Evolutionary conservation across 1,140 invertebrate species (phyloP).

Genomic region (Brachionus sp.): DNA sequence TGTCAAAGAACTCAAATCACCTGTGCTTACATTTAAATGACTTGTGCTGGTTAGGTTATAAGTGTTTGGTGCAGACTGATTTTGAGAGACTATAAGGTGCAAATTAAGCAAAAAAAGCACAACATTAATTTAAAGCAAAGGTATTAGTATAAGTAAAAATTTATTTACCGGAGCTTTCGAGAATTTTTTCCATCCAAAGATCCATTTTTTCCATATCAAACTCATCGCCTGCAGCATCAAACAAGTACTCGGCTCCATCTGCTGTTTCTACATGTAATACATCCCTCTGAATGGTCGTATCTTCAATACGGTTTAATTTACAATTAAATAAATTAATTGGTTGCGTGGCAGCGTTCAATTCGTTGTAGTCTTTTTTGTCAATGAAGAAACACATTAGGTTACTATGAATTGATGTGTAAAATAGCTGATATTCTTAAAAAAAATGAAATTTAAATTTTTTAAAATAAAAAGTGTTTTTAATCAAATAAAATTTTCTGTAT

Average conservation of each 20-base stretch:
- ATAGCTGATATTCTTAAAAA: constrained; percentile 1
- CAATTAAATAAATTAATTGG: constrained; percentile 35
- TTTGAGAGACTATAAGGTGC: constrained; percentile 6
- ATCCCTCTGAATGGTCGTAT: constrained; percentile 29
- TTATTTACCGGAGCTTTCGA: constrained; percentile 8
- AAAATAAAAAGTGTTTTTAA: not conserved
- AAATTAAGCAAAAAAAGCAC: not conserved
- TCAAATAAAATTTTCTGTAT: not conserved
- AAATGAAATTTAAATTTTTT: not conserved
- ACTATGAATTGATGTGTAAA: constrained; percentile 26
- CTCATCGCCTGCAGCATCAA: constrained; percentile 32
- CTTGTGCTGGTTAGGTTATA: not conserved
- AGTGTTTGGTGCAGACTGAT: not conserved
- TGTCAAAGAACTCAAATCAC: constrained; percentile 24
- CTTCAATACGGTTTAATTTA: constrained; percentile 14
- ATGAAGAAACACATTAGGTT: constrained; percentile 43
- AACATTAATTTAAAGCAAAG: not conserved
- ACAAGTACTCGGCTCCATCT: constrained; percentile 41
- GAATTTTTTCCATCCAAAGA: constrained; percentile 32
- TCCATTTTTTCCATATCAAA: constrained; percentile 10
- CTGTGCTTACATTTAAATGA: constrained; percentile 3
- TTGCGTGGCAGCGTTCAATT: constrained; percentile 13
- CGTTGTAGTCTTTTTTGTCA: constrained; percentile 34
- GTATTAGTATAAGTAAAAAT: not conserved
- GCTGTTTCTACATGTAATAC: constrained; percentile 37